Evolutionary conservation across 2,888 invertebrate species (phyloP).

Genomic region (Zaprionus lineosus): DNA sequence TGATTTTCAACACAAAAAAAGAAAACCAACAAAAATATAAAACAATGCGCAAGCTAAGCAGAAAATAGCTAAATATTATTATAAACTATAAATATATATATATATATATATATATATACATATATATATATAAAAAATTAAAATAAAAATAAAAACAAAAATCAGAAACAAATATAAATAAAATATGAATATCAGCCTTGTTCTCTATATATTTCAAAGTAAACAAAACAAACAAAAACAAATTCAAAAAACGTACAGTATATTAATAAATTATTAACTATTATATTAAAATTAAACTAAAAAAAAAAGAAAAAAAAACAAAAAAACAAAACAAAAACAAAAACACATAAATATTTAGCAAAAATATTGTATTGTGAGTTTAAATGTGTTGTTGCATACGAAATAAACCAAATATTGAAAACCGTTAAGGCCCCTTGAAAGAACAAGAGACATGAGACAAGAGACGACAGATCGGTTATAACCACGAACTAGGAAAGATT

Average conservation of each 20-base stretch:
- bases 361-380: slow-evolving; percentile 82
- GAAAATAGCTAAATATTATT: slow-evolving; percentile 72
- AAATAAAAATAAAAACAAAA: slow-evolving; percentile 41
- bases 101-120: slow-evolving; percentile 42
- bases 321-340: slow-evolving; percentile 51
- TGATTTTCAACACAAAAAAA: slow-evolving; percentile 28
- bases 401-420: slow-evolving; percentile 28
- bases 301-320: slow-evolving; percentile 44
- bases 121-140: slow-evolving; percentile 40
- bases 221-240: slow-evolving; percentile 46
- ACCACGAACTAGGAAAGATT: slow-evolving; percentile 16
- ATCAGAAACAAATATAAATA: slow-evolving; percentile 34
- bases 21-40: slow-evolving; percentile 49
- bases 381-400: slow-evolving; percentile 81
- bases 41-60: slow-evolving; percentile 50
- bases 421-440: not conserved
- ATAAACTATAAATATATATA: too few relatives aligned
- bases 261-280: slow-evolving; percentile 71
- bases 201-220: slow-evolving; percentile 78
- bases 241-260: slow-evolving; percentile 64
- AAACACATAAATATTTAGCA: slow-evolving; percentile 80
- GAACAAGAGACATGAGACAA: slow-evolving; percentile 30
- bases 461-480: slow-evolving; percentile 15
- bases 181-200: slow-evolving; percentile 77
- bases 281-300: slow-evolving; percentile 69